Evolutionary conservation across 2,888 invertebrate genomes (phyloP).

Genomic region (Globia sparganii): DNA sequence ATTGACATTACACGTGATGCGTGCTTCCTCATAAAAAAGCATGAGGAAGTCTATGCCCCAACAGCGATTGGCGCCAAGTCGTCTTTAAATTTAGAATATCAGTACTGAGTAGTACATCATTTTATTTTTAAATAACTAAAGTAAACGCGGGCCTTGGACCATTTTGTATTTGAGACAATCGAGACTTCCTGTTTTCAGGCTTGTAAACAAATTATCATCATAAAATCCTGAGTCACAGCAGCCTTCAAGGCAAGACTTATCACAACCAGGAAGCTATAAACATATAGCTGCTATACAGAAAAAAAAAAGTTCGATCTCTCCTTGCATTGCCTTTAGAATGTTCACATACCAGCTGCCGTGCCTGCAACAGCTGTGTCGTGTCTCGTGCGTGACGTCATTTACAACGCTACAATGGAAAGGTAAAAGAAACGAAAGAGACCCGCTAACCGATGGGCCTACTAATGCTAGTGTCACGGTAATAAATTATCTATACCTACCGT

Average conservation of each 20-base stretch:
- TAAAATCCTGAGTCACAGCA: not conserved
- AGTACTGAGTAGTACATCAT: slow-evolving; percentile 10
- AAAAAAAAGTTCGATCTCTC: not conserved
- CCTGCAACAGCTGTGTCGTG: not conserved
- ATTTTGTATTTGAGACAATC: slow-evolving; percentile 1
- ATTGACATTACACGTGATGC: slow-evolving; percentile 44
- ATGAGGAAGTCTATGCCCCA: slow-evolving; percentile 57
- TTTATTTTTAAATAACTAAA: slow-evolving; percentile 13
- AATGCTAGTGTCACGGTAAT: not conserved
- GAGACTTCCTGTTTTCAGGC: not conserved
- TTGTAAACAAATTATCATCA: not conserved
- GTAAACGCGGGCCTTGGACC: slow-evolving; percentile 30
- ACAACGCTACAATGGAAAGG: not conserved
- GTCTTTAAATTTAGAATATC: slow-evolving; percentile 53
- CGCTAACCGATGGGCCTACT: not conserved
- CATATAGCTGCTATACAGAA: not conserved
- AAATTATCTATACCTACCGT: too few relatives aligned
- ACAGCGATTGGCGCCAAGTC: slow-evolving; percentile 51
- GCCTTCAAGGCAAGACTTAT: not conserved
- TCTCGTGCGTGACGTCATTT: slow-evolving; percentile 13
- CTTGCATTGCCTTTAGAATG: not conserved
- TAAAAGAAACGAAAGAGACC: not conserved
- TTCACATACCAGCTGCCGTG: not conserved
- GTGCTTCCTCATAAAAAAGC: slow-evolving; percentile 46
- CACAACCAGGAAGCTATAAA: too few relatives aligned